A percentile compares a stretch with the other conserved stretches of the same genome.
These are phyloP conservation scores for Lasiurus cinereus DNA, from an alignment of 2,113 vertebrate species.

Conservation along the genomic window DNA sequence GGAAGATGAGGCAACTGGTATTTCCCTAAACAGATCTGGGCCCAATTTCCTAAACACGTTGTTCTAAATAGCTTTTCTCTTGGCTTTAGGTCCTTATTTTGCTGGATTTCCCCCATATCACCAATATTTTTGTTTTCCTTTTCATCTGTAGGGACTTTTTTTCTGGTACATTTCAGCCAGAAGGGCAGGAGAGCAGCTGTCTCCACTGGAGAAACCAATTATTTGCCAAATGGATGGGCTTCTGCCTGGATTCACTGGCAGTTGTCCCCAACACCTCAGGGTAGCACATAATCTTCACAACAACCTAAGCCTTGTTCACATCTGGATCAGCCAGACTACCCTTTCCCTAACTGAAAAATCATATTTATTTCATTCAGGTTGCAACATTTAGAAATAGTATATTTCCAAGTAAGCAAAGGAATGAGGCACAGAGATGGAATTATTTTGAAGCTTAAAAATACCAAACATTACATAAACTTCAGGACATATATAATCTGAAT, in stretches of 20 bases:
- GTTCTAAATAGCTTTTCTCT: constrained; percentile 55
- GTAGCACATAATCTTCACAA: neutral
- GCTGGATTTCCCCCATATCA: constrained; percentile 20
- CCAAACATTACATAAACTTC: neutral
- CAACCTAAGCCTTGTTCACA: constrained; percentile 46
- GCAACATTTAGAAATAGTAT: neutral
- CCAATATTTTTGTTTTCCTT: constrained; percentile 68
- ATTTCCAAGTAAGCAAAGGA: constrained; percentile 20
- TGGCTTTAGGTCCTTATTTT: constrained; percentile 26
- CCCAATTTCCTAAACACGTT: constrained; percentile 19
- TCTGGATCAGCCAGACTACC: neutral
- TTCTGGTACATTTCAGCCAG: constrained; percentile 80
- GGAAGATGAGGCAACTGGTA: neutral
- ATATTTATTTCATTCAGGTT: constrained; percentile 52
- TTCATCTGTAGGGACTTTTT: constrained; percentile 76
- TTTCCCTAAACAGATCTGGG: neutral
- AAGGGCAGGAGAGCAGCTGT: constrained; percentile 86
- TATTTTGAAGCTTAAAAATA: neutral
- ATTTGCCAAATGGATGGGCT: constrained; percentile 79
- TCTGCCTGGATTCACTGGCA: constrained; percentile 65
- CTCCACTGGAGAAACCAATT: constrained; percentile 70
- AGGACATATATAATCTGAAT: neutral
- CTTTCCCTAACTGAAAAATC: constrained; percentile 31
- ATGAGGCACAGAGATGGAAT: neutral
- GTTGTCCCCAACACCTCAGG: neutral